A percentile compares a stretch with the other conserved stretches of the same genome.
These are phyloP conservation scores for Apamea crenata DNA, from an alignment of 2,888 invertebrate species.

Conservation along the genomic window DNA sequence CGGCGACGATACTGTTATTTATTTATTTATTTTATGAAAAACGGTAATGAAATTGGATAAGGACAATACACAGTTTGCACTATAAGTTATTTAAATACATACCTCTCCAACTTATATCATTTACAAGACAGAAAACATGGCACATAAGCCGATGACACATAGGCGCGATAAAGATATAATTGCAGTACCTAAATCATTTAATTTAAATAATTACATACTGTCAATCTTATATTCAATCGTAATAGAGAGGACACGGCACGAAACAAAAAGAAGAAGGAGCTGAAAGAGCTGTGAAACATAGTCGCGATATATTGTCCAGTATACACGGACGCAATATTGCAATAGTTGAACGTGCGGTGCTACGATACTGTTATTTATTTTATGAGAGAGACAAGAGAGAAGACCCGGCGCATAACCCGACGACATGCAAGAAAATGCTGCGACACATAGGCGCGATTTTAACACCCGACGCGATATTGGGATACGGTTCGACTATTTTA, in stretches of 20 bases:
- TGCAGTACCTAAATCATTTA: background rate
- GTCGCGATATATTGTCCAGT: background rate
- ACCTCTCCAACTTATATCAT: no score
- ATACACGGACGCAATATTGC: background rate
- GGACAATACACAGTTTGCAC: no score
- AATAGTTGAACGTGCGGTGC: background rate
- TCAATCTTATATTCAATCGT: background rate
- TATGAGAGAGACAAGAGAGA: background rate
- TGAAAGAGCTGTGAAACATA: background rate
- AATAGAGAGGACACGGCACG: background rate
- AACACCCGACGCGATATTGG: background rate
- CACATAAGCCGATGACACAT: no score
- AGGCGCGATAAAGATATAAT: background rate
- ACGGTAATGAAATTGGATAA: background rate
- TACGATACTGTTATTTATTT: slow-evolving; percentile 1
- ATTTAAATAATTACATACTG: background rate
- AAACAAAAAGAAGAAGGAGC: background rate
- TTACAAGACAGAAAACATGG: no score
- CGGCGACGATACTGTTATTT: background rate
- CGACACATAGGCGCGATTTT: background rate
- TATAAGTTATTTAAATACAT: no score
- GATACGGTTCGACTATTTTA: background rate
- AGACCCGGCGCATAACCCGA: background rate
- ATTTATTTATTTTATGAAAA: background rate
- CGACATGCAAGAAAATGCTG: background rate